Conservation (phyloP, 2,888 invertebrate genomes). For the Diaphora mendica region DNA sequence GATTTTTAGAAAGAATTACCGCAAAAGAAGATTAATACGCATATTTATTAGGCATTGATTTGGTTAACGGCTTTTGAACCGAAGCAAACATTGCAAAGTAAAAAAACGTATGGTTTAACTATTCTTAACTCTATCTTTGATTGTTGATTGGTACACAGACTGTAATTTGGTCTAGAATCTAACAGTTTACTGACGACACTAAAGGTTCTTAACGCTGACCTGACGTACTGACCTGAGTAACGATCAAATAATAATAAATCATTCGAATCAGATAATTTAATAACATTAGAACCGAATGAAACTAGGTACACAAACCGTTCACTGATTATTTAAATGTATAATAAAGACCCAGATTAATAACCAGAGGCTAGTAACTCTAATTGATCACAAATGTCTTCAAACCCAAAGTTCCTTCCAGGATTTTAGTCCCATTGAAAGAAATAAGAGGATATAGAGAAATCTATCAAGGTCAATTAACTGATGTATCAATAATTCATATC, state of each 20-base stretch:
- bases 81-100: background rate
- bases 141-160: background rate
- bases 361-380: background rate
- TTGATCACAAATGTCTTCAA: background rate
- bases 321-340: background rate
- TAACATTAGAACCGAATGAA: background rate
- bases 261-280: background rate
- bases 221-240: no score
- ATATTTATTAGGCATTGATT: no score
- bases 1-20: no score
- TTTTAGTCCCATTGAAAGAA: constrained; percentile 17
- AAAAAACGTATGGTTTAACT: background rate
- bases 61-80: background rate
- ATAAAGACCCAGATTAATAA: background rate
- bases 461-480: constrained; percentile 55
- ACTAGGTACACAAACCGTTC: background rate
- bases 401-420: background rate
- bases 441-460: constrained; percentile 30
- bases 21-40: no score
- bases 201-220: background rate
- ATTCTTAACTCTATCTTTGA: background rate
- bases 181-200: background rate
- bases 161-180: background rate
- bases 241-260: background rate
- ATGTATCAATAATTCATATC: constrained; percentile 68